Evolutionary conservation across 2,113 vertebrate genomes (phyloP), one percentile per base, ranked within the genome.

Genomic region (Actenoides lindsayi): DNA sequence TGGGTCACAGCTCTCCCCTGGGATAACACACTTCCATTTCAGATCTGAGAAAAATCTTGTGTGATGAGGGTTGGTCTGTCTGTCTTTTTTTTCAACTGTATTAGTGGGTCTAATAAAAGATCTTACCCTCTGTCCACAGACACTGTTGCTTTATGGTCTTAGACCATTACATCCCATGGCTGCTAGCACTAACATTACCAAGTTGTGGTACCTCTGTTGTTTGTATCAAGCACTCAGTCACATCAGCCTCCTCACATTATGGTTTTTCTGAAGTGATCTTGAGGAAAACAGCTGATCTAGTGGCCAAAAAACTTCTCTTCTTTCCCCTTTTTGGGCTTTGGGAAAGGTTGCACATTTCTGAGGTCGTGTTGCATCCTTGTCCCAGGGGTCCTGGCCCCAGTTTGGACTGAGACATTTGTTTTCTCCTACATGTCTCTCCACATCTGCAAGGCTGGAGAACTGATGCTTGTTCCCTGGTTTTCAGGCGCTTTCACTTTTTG

Each of bases 91-190:
- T 13, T 19, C 9, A 42, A 7, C 16, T 37, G 11, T 79, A 46
- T 35, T 35, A 88, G 21, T 51, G 46, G 9, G 7, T 51, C 25
- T 65, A 73, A 48, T 76, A 86, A 68, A 85, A 73, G 31, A 23
- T 18, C 51, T 16, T 73, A 10, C 8, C 6, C 33, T 33, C 39
- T 69, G 25, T 68, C 13, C 30, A 24, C 53, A 80, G 24, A 39
- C 6, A 11, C 51, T 9, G 3, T 41, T 83, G 6, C 64, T 80
- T 80, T 50, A 18, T 39, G 12, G 60, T 92, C 62, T 75, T 23
- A 44, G 16, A n/a, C 6, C 2, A 1, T 68, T 59, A n/a, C 17
- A 56, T 5, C 25, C 7, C 48, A 12, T 0, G 1, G 28, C 35
- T 56, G 10, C 64, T 28, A 31, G 13, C 14, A 63, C 11, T 31